Evolutionary conservation across 2,113 vertebrate genomes (phyloP).

Genomic region (Camelus dromedarius): DNA sequence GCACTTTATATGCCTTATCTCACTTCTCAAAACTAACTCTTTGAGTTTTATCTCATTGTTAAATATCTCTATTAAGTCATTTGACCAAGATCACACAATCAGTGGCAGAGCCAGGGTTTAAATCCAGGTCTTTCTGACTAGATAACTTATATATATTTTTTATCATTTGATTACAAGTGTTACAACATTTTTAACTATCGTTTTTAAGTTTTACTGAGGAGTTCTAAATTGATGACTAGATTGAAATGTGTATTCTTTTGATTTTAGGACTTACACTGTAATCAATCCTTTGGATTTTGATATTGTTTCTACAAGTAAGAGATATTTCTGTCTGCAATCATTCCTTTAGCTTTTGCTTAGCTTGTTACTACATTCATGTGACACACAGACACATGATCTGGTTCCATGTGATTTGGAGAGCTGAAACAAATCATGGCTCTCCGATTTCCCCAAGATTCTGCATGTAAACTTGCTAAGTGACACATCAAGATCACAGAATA

Average conservation of each 20-base stretch:
- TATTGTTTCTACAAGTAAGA: constrained; percentile 54
- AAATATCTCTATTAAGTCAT: background rate
- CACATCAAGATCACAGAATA: background rate
- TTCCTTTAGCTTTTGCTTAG: constrained; percentile 86
- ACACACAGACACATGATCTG: constrained; percentile 70
- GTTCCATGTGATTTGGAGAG: constrained; percentile 79
- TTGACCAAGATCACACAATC: background rate
- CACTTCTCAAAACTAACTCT: background rate
- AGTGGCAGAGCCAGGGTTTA: background rate
- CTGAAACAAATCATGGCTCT: constrained; percentile 69
- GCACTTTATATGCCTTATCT: background rate
- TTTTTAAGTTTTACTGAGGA: background rate
- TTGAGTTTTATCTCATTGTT: background rate
- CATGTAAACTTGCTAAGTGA: background rate
- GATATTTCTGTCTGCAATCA: constrained; percentile 84
- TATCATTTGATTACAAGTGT: background rate
- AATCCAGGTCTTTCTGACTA: background rate
- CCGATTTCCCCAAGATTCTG: background rate
- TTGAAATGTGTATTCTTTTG: background rate
- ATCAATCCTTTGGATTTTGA: background rate
- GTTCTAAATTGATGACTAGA: background rate
- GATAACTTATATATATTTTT: background rate
- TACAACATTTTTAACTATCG: background rate
- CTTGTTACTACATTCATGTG: constrained; percentile 83
- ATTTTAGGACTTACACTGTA: background rate